Conservation (phyloP, 1,140 invertebrate species). For the Homarus americanus region DNA sequence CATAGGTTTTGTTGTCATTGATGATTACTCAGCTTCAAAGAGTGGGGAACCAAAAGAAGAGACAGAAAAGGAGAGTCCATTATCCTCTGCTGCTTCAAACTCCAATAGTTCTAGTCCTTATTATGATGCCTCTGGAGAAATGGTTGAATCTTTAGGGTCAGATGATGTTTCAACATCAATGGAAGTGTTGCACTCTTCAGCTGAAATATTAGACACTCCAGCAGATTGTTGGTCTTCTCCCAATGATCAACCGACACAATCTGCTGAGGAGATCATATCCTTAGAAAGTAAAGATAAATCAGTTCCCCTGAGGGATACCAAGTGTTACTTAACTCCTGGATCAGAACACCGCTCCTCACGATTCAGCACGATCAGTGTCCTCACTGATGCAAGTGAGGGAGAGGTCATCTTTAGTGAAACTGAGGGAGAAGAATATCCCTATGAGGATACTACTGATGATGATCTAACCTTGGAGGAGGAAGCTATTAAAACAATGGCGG, state of each 20-base stretch:
- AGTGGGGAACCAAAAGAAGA: background rate
- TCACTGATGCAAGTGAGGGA: slow-evolving; percentile 69
- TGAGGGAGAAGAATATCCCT: slow-evolving; percentile 70
- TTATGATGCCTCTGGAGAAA: slow-evolving; percentile 66
- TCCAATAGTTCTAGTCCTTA: slow-evolving; percentile 58
- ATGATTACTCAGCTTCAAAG: background rate
- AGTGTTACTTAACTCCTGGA: background rate
- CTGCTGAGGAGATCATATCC: background rate
- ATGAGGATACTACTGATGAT: slow-evolving; percentile 73
- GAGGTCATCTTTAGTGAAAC: slow-evolving; percentile 73
- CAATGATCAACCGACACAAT: background rate
- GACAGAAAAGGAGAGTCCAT: slow-evolving; percentile 30
- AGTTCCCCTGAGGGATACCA: slow-evolving; percentile 13
- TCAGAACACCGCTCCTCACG: slow-evolving; percentile 49
- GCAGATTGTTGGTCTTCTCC: background rate
- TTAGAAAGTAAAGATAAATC: background rate
- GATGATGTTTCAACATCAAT: slow-evolving; percentile 70
- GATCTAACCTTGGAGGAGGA: slow-evolving; percentile 74
- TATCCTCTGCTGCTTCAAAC: slow-evolving; percentile 38
- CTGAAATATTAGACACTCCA: slow-evolving; percentile 59
- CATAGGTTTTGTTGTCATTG: slow-evolving; percentile 36
- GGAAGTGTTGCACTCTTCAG: slow-evolving; percentile 70
- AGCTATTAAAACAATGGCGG: slow-evolving; percentile 61
- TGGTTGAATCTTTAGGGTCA: slow-evolving; percentile 54
- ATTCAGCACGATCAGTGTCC: slow-evolving; percentile 62